These are phyloP conservation scores for Pholis gunnellus DNA, from an alignment of 2,113 vertebrate genomes.

Conservation along the genomic window DNA sequence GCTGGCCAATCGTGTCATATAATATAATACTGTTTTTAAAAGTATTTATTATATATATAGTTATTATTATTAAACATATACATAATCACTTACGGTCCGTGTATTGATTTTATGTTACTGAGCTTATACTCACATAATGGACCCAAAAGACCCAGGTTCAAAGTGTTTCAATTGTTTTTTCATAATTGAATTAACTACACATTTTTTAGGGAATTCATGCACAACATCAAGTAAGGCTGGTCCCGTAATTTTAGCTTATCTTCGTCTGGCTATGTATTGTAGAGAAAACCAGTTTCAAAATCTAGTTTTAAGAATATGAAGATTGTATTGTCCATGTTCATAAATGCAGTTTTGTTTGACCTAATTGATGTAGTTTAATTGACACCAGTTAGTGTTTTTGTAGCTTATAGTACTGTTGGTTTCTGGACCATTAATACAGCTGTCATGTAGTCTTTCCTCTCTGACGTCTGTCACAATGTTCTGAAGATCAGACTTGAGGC, in stretches of 20 bases:
- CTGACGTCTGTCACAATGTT: neutral
- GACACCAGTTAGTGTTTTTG: too few relatives aligned
- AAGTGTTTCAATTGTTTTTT: neutral
- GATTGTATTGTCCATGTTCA: neutral
- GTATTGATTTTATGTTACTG: neutral
- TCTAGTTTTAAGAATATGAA: neutral
- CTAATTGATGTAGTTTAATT: neutral
- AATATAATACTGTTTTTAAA: too few relatives aligned
- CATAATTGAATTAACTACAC: neutral
- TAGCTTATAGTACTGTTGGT: neutral
- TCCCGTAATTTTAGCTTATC: neutral
- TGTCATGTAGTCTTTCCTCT: neutral
- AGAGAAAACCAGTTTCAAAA: neutral
- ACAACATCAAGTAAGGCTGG: neutral
- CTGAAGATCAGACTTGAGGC: neutral
- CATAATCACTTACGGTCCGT: neutral
- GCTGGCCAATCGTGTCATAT: neutral
- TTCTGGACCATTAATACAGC: neutral
- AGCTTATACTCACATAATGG: neutral
- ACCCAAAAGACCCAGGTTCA: neutral
- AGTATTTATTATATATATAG: neutral
- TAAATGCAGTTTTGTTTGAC: neutral
- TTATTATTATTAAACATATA: too few relatives aligned
- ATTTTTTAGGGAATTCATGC: too few relatives aligned
- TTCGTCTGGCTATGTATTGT: neutral